These are phyloP conservation scores for Zygaena filipendulae DNA, from an alignment of 2,888 invertebrate species.

Conservation along the genomic window DNA sequence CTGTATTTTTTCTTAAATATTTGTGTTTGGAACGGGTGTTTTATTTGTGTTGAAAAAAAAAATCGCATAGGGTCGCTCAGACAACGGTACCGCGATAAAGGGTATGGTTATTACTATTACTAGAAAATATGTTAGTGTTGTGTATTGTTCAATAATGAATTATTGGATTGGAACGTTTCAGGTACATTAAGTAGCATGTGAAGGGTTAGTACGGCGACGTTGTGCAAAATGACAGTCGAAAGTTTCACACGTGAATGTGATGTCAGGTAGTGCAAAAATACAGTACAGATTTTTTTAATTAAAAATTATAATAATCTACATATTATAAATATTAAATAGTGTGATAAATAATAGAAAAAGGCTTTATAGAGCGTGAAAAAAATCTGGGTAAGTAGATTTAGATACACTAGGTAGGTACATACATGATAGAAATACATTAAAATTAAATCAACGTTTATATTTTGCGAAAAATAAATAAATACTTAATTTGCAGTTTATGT, in stretches of 20 bases:
- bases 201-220: conserved; percentile 48
- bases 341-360: too few species aligned
- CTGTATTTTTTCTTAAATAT: conserved; percentile 61
- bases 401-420: too few species aligned
- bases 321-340: too few species aligned
- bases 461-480: too few species aligned
- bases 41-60: conserved; percentile 62
- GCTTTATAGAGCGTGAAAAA: too few species aligned
- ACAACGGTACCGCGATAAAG: conserved; percentile 47
- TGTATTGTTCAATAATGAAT: conserved; percentile 64
- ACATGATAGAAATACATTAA: too few species aligned
- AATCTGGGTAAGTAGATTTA: too few species aligned
- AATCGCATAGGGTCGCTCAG: conserved; percentile 58
- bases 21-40: conserved; percentile 63
- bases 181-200: conserved; percentile 61
- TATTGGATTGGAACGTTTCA: conserved; percentile 66
- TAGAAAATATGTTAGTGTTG: conserved; percentile 54
- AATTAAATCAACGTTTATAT: too few species aligned
- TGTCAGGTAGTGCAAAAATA: conserved; percentile 34
- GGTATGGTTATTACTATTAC: conserved; percentile 60
- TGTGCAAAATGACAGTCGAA: conserved; percentile 50
- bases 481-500: too few species aligned
- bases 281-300: background rate
- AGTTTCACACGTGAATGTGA: conserved; percentile 58
- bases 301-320: too few species aligned